Percentiles rank a stretch among this genome's conserved stretches.
Conservation (phyloP, 2,113 vertebrate species). For the Nicator chloris region DNA sequence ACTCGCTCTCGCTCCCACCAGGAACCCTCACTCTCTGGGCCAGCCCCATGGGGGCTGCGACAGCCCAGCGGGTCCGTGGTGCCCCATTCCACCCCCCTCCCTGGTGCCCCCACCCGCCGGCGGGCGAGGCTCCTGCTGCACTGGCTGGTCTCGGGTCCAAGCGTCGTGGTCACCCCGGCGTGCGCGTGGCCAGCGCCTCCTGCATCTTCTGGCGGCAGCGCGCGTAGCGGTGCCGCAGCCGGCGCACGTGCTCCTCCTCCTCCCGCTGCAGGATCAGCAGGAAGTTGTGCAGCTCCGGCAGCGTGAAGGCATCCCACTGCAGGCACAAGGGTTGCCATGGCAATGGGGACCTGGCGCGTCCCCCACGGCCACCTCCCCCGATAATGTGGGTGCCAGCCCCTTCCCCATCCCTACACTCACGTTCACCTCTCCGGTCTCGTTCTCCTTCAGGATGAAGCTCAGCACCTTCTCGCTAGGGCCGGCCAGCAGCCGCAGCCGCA, state of each 20-base stretch:
- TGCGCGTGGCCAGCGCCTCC: slow-evolving; percentile 78
- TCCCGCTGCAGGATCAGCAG: slow-evolving; percentile 90
- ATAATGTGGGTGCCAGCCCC: accelerated
- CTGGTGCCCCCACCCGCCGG: not conserved
- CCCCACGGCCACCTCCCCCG: accelerated
- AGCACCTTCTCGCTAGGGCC: slow-evolving; percentile 89
- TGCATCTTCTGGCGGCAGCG: slow-evolving; percentile 84
- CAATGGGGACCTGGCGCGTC: accelerated
- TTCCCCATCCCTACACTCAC: slow-evolving; percentile 77
- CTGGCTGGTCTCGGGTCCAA: accelerated
- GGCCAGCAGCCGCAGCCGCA: slow-evolving; percentile 85
- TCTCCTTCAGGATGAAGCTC: slow-evolving; percentile 91
- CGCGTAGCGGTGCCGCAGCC: slow-evolving; percentile 84
- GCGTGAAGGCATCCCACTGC: slow-evolving; percentile 93
- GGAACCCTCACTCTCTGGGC: not conserved
- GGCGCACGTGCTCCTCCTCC: slow-evolving; percentile 89
- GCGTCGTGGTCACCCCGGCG: slow-evolving; percentile 73
- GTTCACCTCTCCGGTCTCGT: slow-evolving; percentile 92
- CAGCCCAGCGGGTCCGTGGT: not conserved
- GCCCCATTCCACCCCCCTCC: not conserved
- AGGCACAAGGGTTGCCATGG: not conserved
- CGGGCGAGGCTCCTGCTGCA: not conserved
- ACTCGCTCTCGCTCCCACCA: not conserved
- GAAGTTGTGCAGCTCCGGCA: slow-evolving; percentile 92
- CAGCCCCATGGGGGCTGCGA: not conserved